phyloP scores from a whole-genome alignment of 2,797 vertebrate species.

The Megalops cyprinoides region DNA sequence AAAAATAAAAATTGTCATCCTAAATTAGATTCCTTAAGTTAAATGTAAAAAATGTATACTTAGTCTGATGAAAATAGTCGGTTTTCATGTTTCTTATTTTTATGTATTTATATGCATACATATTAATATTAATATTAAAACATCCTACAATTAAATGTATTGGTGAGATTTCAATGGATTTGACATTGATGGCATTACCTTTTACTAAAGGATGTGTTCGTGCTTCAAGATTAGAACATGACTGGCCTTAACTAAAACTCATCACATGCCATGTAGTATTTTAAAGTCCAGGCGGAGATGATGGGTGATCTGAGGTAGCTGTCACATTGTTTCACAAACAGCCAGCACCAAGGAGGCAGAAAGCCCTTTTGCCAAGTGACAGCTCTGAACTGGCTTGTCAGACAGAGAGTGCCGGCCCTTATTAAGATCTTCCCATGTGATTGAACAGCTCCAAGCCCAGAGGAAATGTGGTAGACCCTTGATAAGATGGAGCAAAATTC shows the following conservation, averaged over 20 bases:
- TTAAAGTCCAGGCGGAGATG: background rate
- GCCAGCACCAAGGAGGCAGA: background rate
- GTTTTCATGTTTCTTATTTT: background rate
- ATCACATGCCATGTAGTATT: background rate
- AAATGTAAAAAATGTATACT: too few relatives aligned
- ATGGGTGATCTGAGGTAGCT: slow-evolving; percentile 2
- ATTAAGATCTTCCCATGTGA: slow-evolving; percentile 23
- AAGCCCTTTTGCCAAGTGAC: slow-evolving; percentile 4
- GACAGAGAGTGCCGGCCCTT: slow-evolving; percentile 5
- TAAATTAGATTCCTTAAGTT: too few relatives aligned
- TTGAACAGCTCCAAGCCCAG: background rate
- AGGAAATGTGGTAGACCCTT: slow-evolving; percentile 31
- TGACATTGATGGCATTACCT: background rate
- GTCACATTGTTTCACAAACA: slow-evolving; percentile 21
- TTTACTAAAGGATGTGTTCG: background rate
- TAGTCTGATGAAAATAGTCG: too few relatives aligned
- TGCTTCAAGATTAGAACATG: background rate
- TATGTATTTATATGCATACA: background rate
- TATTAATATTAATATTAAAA: background rate
- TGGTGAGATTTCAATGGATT: too few relatives aligned
- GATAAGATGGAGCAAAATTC: slow-evolving; percentile 30
- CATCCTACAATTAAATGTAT: background rate
- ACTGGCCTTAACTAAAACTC: background rate
- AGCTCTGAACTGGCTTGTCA: slow-evolving; percentile 6
- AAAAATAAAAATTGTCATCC: too few relatives aligned